Evolutionary conservation across 1,140 invertebrate species (phyloP).

Genomic region (Campoletis sonorensis): DNA sequence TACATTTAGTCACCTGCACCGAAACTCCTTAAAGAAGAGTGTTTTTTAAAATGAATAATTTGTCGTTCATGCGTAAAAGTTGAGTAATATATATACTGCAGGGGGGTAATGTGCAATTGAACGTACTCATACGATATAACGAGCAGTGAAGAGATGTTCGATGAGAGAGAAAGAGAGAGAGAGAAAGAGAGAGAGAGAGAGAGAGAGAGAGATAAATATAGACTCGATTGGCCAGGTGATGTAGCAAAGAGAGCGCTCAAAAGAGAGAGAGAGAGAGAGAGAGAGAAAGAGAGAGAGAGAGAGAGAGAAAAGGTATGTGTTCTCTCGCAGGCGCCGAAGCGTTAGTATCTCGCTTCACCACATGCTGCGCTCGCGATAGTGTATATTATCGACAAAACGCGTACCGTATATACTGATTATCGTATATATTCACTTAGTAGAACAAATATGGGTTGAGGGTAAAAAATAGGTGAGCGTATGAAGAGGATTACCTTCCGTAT

Average conservation of each 20-base stretch:
- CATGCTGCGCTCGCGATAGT: too few species aligned
- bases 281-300: too few species aligned
- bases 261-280: too few species aligned
- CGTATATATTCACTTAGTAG: too few species aligned
- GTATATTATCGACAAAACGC: too few species aligned
- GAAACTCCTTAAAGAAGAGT: too few species aligned
- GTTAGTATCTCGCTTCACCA: constrained; percentile 10
- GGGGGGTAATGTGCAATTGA: not conserved
- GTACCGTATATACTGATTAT: too few species aligned
- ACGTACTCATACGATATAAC: constrained; percentile 17
- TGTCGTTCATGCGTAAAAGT: not conserved
- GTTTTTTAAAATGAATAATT: not conserved
- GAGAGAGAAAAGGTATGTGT: not conserved
- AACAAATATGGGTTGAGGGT: too few species aligned
- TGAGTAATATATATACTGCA: too few species aligned
- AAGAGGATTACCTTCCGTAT: too few species aligned
- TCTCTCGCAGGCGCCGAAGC: constrained; percentile 18
- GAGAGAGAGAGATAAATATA: not conserved
- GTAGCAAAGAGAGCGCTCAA: not conserved
- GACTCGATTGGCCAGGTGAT: constrained; percentile 12
- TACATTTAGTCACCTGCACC: too few species aligned
- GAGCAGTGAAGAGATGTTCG: constrained; percentile 10
- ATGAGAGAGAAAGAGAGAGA: not conserved
- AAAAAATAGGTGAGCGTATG: too few species aligned
- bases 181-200: not conserved